A percentile compares a stretch with the other conserved stretches of the same genome.
These are phyloP conservation scores for Poeciliopsis gracilis DNA, from an alignment of 2,797 vertebrate genomes.

Conservation along the genomic window DNA sequence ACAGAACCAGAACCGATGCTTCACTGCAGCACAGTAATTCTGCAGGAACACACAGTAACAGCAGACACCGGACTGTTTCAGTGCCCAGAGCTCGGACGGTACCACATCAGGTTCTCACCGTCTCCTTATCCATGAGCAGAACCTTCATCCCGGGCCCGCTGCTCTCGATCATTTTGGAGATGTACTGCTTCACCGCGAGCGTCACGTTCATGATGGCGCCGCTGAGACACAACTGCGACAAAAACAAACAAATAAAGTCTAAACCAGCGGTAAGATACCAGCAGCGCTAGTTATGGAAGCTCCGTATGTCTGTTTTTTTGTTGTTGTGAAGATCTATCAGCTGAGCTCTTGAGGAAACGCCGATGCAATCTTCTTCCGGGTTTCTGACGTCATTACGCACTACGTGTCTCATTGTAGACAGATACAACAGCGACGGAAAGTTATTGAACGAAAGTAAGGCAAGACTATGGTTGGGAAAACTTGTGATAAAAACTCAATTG, in stretches of 20 bases:
- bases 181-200: conserved; percentile 93
- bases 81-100: background rate
- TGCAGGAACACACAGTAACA: background rate
- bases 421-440: background rate
- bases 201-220: conserved; percentile 90
- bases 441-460: too few relatives aligned
- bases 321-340: conserved; percentile 1
- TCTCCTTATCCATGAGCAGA: conserved; percentile 95
- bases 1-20: background rate
- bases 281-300: background rate
- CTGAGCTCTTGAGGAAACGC: conserved; percentile 23
- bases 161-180: conserved; percentile 96
- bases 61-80: background rate
- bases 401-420: background rate
- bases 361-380: conserved; percentile 50
- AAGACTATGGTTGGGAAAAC: background rate
- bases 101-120: conserved; percentile 78
- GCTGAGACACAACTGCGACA: background rate
- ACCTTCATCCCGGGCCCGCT: conserved; percentile 97
- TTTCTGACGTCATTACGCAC: conserved; percentile 20
- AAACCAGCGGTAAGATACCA: background rate
- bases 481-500: background rate
- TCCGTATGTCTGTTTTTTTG: background rate
- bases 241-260: background rate
- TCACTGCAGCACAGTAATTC: background rate